Evolutionary conservation across 2,888 invertebrate species (phyloP).

Genomic region (Coenonympha glycerion): DNA sequence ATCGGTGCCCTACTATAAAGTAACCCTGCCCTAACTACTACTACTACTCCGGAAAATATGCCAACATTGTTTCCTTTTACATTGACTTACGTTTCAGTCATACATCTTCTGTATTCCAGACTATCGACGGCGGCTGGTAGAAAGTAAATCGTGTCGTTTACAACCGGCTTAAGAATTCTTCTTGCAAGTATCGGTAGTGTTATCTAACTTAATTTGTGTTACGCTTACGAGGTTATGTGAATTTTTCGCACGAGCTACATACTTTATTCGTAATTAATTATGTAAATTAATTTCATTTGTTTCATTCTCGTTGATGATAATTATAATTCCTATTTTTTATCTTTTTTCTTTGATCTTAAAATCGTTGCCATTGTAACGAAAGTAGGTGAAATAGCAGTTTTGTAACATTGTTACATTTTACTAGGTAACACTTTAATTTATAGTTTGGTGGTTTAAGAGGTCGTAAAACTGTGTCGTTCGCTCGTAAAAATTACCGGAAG

Average conservation of each 20-base stretch:
- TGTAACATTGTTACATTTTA: slow-evolving; percentile 7
- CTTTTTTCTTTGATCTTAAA: slow-evolving; percentile 4
- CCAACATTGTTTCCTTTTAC: too few relatives aligned
- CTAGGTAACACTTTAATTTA: slow-evolving; percentile 2
- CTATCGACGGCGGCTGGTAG: too few relatives aligned
- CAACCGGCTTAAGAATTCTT: not conserved
- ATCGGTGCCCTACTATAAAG: too few relatives aligned
- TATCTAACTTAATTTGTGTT: slow-evolving; percentile 16
- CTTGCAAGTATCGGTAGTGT: slow-evolving; percentile 17
- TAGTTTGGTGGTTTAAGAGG: slow-evolving; percentile 3
- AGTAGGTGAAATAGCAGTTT: slow-evolving; percentile 8
- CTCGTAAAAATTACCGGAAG: not conserved
- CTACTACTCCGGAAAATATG: too few relatives aligned
- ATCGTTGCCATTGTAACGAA: slow-evolving; percentile 6
- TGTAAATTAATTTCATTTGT: slow-evolving; percentile 10
- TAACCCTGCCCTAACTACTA: too few relatives aligned
- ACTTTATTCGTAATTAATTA: slow-evolving; percentile 17
- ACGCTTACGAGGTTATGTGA: slow-evolving; percentile 13
- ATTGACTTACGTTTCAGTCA: too few relatives aligned
- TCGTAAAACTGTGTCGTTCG: not conserved
- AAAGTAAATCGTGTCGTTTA: not conserved
- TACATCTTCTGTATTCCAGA: too few relatives aligned
- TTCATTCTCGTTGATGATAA: slow-evolving; percentile 7
- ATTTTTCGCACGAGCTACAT: slow-evolving; percentile 20
- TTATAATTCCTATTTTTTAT: slow-evolving; percentile 1